These are phyloP conservation scores for Biston betularia DNA, from an alignment of 2,888 invertebrate genomes.

Conservation along the genomic window DNA sequence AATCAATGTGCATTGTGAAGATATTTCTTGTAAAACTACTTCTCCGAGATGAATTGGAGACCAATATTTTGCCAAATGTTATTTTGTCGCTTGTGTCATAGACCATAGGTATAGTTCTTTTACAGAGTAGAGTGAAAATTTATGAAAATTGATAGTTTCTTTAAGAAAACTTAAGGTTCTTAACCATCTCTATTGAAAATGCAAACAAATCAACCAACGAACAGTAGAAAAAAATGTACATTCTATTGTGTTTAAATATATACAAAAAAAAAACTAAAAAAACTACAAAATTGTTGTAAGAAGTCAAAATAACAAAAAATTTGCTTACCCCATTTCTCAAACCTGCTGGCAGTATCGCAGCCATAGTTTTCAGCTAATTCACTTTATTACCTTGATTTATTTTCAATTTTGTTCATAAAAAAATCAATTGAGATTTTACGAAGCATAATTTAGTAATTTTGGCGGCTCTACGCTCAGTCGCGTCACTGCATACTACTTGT, in stretches of 20 bases:
- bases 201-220: no score
- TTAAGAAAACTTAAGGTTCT: no score
- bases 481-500: not conserved
- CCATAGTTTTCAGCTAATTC: conserved; percentile 56
- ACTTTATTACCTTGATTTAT: conserved; percentile 20
- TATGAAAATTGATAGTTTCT: no score
- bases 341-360: conserved; percentile 73
- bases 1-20: conserved; percentile 2
- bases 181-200: no score
- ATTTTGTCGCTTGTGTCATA: no score
- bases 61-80: no score
- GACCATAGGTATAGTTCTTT: no score
- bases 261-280: not conserved
- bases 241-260: not conserved
- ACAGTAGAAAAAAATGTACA: no score
- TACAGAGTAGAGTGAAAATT: no score
- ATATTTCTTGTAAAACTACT: conserved; percentile 4
- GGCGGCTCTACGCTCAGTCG: conserved; percentile 13
- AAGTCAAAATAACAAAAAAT: not conserved
- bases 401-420: conserved; percentile 13
- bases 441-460: conserved; percentile 30
- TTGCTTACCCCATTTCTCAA: conserved; percentile 71
- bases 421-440: conserved; percentile 36
- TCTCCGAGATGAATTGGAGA: not conserved
- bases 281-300: not conserved